Evolutionary conservation across 1,140 invertebrate genomes (phyloP).

Genomic region (Daktulosphaira vitifoliae): DNA sequence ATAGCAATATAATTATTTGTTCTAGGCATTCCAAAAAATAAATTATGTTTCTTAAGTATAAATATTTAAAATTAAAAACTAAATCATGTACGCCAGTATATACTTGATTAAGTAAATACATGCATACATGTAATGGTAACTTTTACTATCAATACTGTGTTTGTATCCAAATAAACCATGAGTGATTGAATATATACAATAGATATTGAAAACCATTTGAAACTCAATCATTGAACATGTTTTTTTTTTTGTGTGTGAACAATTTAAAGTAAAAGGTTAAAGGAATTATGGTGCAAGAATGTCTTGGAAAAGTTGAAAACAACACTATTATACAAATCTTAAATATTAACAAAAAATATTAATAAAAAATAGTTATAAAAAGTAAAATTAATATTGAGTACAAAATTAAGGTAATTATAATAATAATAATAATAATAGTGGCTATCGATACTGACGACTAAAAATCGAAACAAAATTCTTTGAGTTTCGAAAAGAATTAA

Average conservation of each 20-base stretch:
- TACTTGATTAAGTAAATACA: no score
- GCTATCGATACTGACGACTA: constrained; percentile 26
- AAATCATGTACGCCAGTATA: no score
- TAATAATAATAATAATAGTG: constrained; percentile 30
- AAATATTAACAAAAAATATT: constrained; percentile 20
- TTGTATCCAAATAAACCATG: constrained; percentile 5
- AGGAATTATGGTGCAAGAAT: constrained; percentile 23
- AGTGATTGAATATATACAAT: background rate
- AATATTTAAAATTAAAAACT: background rate
- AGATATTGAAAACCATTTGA: constrained; percentile 7
- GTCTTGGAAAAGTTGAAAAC: constrained; percentile 30
- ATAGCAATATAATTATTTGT: background rate
- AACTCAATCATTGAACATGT: background rate
- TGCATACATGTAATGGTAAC: constrained; percentile 26
- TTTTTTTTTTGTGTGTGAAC: constrained; percentile 3
- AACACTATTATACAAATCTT: constrained; percentile 30
- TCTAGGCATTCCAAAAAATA: background rate
- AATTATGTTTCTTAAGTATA: constrained; percentile 1
- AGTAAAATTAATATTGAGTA: constrained; percentile 11
- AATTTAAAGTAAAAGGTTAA: constrained; percentile 24
- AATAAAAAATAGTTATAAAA: constrained; percentile 16
- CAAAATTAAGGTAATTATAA: constrained; percentile 21
- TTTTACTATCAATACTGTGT: constrained; percentile 9
- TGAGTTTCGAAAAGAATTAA: constrained; percentile 16
- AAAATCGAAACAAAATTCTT: constrained; percentile 27